A percentile compares a stretch with the other conserved stretches of the same genome.
phyloP scores from a whole-genome alignment of 2,113 vertebrate genomes.

The Tyrannus savana region DNA sequence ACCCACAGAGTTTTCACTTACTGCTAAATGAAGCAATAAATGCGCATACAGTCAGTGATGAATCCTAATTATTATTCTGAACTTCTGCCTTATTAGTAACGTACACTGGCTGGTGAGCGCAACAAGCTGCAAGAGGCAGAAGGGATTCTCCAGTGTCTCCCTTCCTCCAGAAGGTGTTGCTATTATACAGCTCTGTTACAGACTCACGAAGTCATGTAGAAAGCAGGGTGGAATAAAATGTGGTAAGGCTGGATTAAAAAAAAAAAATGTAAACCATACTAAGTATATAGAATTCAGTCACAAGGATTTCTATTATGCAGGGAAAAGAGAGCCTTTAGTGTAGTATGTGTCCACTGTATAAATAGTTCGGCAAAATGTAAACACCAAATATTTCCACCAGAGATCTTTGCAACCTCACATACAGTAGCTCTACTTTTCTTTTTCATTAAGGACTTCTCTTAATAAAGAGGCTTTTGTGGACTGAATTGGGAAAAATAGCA shows the following conservation, averaged over 20 bases:
- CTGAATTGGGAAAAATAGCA: constrained; percentile 68
- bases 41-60: background rate
- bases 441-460: constrained; percentile 69
- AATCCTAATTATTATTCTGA: constrained; percentile 12
- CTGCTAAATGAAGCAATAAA: constrained; percentile 37
- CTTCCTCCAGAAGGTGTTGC: constrained; percentile 75
- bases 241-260: constrained; percentile 64
- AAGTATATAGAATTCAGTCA: constrained; percentile 69
- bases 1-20: background rate
- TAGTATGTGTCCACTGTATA: constrained; percentile 62
- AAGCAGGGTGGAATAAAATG: constrained; percentile 58
- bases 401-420: constrained; percentile 68
- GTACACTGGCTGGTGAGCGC: background rate
- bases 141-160: background rate
- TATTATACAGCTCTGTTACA: constrained; percentile 47
- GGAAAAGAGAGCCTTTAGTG: constrained; percentile 73
- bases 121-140: background rate
- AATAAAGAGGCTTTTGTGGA: constrained; percentile 77
- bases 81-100: background rate
- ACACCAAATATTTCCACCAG: constrained; percentile 77
- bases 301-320: constrained; percentile 77
- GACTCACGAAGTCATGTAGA: background rate
- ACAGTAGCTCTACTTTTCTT: constrained; percentile 76
- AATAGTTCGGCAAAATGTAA: constrained; percentile 79
- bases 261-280: constrained; percentile 51